Evolutionary conservation across 2,113 vertebrate species (phyloP).

Genomic region (Brachirus orientalis): DNA sequence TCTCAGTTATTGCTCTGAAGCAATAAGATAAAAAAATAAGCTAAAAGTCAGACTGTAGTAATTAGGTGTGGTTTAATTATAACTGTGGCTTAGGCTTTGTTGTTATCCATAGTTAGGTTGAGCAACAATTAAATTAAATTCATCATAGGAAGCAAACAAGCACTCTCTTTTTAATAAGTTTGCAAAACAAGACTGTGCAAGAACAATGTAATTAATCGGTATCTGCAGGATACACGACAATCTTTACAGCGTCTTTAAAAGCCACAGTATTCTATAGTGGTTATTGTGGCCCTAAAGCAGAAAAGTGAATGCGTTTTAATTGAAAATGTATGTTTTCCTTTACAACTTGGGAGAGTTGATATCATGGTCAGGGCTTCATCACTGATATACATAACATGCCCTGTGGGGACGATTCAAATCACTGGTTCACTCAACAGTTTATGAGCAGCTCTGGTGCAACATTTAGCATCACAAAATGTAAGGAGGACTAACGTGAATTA

Average conservation of each 20-base stretch:
- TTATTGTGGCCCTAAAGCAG: neutral
- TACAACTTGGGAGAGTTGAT: neutral
- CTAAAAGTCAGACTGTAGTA: neutral
- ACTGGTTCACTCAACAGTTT: neutral
- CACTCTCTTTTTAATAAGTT: neutral
- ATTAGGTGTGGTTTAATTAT: neutral
- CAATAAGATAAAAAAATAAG: too few species aligned
- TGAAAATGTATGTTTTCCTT: neutral
- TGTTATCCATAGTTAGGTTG: neutral
- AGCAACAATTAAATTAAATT: neutral
- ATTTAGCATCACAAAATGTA: too few species aligned
- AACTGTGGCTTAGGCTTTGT: neutral
- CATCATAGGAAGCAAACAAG: neutral
- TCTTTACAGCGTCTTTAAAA: neutral
- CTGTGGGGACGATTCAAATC: neutral
- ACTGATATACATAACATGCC: neutral
- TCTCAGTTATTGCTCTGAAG: too few species aligned
- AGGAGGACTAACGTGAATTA: too few species aligned
- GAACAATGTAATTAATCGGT: neutral
- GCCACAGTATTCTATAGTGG: neutral
- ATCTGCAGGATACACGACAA: neutral
- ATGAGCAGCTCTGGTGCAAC: neutral
- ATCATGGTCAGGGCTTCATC: neutral
- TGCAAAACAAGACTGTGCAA: neutral
- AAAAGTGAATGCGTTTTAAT: too few species aligned